These are phyloP conservation scores for Cossypha polioptera DNA, from an alignment of 2,797 vertebrate species.

Conservation along the genomic window DNA sequence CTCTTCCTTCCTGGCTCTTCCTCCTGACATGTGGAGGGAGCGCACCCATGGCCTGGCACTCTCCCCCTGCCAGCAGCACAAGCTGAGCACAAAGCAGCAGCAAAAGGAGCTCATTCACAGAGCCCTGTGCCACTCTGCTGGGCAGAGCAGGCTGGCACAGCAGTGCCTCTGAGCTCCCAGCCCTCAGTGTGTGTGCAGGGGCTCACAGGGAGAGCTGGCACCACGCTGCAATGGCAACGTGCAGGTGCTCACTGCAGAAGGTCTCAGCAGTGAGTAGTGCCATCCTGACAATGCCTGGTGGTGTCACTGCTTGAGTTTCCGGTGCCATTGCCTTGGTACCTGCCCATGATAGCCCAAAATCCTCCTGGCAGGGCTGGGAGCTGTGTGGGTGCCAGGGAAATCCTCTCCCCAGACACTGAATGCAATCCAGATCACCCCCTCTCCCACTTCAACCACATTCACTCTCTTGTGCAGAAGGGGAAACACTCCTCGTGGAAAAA, in stretches of 20 bases:
- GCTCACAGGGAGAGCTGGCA: background rate
- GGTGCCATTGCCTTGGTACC: fast-evolving
- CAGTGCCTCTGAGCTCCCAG: background rate
- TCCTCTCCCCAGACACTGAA: background rate
- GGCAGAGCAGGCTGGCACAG: background rate
- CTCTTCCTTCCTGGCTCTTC: background rate
- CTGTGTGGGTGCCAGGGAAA: background rate
- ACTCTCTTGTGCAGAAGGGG: background rate
- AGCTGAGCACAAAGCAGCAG: background rate
- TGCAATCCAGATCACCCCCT: fast-evolving
- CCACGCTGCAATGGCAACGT: fast-evolving
- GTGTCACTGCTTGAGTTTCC: background rate
- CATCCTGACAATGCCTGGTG: background rate
- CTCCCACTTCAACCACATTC: fast-evolving
- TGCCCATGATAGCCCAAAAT: background rate
- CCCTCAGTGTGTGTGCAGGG: fast-evolving
- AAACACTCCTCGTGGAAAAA: background rate
- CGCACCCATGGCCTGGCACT: background rate
- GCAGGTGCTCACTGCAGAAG: background rate
- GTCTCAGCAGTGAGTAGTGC: background rate
- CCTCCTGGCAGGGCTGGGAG: background rate
- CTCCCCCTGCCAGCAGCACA: background rate
- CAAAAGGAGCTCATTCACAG: background rate
- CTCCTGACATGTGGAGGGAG: background rate
- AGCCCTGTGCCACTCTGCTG: background rate